These are phyloP conservation scores for Salminus brasiliensis DNA, from an alignment of 2,113 vertebrate species.

Conservation along the genomic window DNA sequence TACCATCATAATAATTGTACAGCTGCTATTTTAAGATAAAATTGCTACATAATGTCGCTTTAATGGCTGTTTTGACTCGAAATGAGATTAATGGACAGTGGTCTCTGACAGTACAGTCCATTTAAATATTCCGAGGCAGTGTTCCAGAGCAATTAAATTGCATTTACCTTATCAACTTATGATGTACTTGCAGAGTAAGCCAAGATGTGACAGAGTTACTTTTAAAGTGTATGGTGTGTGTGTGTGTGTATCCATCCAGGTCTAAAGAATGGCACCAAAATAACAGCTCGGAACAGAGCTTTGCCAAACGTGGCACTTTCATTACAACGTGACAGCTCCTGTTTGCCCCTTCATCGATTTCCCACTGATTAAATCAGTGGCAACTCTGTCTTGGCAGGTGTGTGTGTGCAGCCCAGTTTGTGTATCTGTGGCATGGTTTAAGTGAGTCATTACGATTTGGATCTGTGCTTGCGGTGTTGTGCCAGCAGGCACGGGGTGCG, in stretches of 20 bases:
- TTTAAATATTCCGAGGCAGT: not conserved
- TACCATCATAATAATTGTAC: too few relatives aligned
- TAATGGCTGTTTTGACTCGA: too few relatives aligned
- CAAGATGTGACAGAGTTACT: not conserved
- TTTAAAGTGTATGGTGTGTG: not conserved
- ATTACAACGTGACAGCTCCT: conserved; percentile 2
- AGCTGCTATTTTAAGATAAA: too few relatives aligned
- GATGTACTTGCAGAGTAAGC: not conserved
- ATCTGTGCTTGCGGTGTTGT: conserved; percentile 14
- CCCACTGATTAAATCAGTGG: not conserved
- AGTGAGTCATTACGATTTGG: conserved; percentile 28
- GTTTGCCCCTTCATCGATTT: conserved; percentile 11
- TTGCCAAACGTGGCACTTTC: not conserved
- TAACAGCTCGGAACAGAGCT: not conserved
- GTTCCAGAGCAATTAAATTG: too few relatives aligned
- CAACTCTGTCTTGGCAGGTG: conserved; percentile 21
- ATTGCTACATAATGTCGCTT: too few relatives aligned
- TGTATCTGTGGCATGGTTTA: not conserved
- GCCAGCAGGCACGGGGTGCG: not conserved
- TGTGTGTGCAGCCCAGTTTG: not conserved
- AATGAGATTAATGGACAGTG: too few relatives aligned
- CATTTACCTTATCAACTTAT: not conserved
- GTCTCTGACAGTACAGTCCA: too few relatives aligned
- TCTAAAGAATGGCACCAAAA: not conserved
- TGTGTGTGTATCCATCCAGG: not conserved